Base-by-base conservation (phyloP, 2,888 invertebrate genomes). In the Parasteatoda lunata region DNA sequence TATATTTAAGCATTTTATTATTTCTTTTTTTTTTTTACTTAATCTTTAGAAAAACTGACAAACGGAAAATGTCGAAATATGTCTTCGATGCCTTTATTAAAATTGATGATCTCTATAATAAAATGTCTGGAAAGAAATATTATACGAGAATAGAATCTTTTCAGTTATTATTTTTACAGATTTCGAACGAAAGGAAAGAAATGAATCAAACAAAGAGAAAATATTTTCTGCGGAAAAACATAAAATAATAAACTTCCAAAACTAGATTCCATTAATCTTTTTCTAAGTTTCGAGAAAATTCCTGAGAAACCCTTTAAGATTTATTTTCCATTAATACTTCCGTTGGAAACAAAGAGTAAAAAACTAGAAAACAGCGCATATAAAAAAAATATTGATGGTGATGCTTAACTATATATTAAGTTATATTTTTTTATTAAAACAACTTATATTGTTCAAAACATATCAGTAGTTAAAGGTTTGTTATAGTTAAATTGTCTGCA, bases 221-320 rank as follows among this genome's bases (percentile, higher is more conserved):
- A 78, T 30, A 30, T 30, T 30, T 30, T 30, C 30, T 30, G 30
- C 59, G 59, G 75, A 66, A 81, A 82, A 76, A 48, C 65, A 70
- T 65, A 82, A 71, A 77, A 78, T 72, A 77, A 84, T 84, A 84
- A 84, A 77, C 77, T 73, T 54, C 52, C 71, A n/a, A 77, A 77
- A 77, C 71, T 71, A 71, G 66, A 72, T 54, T 11, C 49, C 80
- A 86, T 86, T 86, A 86, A 86, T 86, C 85, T 86, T 86, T 45
- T 47, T 13, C 66, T 15, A 65, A 64, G 72, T 84, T 54, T 47
- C n/a, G 77, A 65, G 71, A 80, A 86, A 72, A 66, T 49, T 72
- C 45, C 13, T 9, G 48, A 85, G 64, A 80, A 75, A 77, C 80
- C 80, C 76, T 59, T 80, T 86, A 71, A 78, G 80, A 80, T 76